These are phyloP conservation scores for Pygmarrhopalites habei DNA, from an alignment of 1,140 invertebrate species.

Conservation along the genomic window DNA sequence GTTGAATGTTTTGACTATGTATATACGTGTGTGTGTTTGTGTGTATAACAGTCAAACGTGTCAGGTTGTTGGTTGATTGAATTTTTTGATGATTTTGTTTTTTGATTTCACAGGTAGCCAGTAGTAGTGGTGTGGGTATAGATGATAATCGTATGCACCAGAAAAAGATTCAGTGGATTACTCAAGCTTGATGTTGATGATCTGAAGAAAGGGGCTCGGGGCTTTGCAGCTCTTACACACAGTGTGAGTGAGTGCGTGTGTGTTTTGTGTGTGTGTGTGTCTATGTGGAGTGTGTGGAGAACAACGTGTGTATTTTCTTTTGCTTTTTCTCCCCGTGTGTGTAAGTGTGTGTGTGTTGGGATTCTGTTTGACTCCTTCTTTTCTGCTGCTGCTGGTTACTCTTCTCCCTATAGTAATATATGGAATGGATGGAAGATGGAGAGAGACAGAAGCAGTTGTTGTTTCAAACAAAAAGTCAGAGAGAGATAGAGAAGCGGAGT, in stretches of 20 bases:
- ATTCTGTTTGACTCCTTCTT: not conserved
- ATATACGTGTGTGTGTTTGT: no score
- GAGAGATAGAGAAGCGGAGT: not conserved
- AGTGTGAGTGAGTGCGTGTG: no score
- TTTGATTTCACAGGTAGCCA: no score
- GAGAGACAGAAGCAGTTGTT: slow-evolving; percentile 18
- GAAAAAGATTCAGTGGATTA: not conserved
- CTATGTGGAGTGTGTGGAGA: not conserved
- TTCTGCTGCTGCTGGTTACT: slow-evolving; percentile 10
- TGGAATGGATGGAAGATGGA: slow-evolving; percentile 5
- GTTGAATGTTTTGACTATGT: no score
- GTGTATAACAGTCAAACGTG: no score
- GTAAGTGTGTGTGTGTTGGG: slow-evolving; percentile 1
- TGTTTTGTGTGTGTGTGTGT: not conserved
- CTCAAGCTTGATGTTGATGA: not conserved
- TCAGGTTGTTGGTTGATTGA: no score
- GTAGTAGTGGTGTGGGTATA: no score
- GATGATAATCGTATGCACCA: slow-evolving; percentile 6
- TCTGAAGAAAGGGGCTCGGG: not conserved
- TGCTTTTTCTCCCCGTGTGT: not conserved
- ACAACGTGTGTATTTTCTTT: no score
- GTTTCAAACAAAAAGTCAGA: slow-evolving; percentile 18
- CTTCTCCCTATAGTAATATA: not conserved
- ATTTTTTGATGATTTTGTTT: no score
- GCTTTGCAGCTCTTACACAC: no score